These are phyloP conservation scores for Tetramorium bicarinatum DNA, from an alignment of 2,888 invertebrate species.

Conservation along the genomic window DNA sequence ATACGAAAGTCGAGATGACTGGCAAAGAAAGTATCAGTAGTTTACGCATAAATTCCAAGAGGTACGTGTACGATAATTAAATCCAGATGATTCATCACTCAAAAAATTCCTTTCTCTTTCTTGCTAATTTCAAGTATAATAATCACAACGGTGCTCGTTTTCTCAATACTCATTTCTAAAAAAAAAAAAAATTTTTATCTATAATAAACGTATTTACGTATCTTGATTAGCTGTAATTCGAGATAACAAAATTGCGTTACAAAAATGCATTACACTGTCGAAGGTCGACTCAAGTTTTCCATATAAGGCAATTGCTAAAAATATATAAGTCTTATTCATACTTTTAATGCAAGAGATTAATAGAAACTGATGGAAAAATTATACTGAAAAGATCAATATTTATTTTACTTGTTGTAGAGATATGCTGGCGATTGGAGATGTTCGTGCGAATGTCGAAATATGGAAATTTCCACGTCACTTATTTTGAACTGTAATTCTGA, in stretches of 20 bases:
- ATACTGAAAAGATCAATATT: neutral
- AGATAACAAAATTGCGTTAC: neutral
- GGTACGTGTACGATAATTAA: slow-evolving; percentile 72
- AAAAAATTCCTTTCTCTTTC: slow-evolving; percentile 11
- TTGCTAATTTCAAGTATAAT: neutral
- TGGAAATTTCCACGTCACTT: slow-evolving; percentile 81
- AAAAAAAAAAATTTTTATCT: neutral
- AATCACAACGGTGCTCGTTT: neutral
- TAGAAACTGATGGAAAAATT: slow-evolving; percentile 9
- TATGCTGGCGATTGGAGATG: slow-evolving; percentile 81
- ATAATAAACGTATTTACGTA: neutral
- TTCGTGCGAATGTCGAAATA: slow-evolving; percentile 80
- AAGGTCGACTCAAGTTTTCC: neutral
- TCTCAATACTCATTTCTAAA: neutral
- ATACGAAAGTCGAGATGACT: slow-evolving; percentile 78
- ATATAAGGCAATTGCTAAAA: neutral
- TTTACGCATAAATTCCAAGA: slow-evolving; percentile 81
- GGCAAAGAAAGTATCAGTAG: slow-evolving; percentile 79
- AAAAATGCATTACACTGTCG: neutral
- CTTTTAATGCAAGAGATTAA: neutral
- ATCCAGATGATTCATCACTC: slow-evolving; percentile 13
- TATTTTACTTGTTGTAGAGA: slow-evolving; percentile 76
- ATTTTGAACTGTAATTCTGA: slow-evolving; percentile 28
- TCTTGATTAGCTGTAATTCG: neutral
- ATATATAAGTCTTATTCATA: neutral